A percentile compares a stretch with the other conserved stretches of the same genome.
These are phyloP conservation scores for Ammospiza nelsoni DNA, from an alignment of 2,113 vertebrate species.

Conservation along the genomic window DNA sequence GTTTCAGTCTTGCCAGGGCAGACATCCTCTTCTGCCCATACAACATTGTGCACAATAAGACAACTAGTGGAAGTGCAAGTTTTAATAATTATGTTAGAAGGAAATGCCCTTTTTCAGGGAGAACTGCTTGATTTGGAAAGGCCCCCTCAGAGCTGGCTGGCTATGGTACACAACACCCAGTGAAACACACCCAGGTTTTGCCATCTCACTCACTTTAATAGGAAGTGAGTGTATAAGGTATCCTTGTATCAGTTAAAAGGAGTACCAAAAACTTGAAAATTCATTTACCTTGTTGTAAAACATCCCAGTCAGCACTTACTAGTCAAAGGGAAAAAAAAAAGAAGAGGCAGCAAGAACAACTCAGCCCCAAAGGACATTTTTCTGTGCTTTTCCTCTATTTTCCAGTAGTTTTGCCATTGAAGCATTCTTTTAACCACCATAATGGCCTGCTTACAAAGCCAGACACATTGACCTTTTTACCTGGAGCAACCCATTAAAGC, in stretches of 20 bases:
- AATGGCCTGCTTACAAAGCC: constrained; percentile 17
- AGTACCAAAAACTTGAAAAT: neutral
- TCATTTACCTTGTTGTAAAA: constrained; percentile 22
- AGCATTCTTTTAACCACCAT: constrained; percentile 13
- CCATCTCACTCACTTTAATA: neutral
- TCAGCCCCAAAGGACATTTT: constrained; percentile 4
- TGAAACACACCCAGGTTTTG: accelerated
- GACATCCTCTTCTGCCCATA: neutral
- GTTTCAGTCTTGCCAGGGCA: neutral
- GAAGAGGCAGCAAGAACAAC: neutral
- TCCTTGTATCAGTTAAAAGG: neutral
- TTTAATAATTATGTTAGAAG: neutral
- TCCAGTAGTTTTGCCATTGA: constrained; percentile 15
- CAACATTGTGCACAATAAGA: neutral
- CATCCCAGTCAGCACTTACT: neutral
- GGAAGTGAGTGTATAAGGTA: neutral
- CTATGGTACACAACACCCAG: neutral
- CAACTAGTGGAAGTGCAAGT: neutral
- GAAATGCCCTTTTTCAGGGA: neutral
- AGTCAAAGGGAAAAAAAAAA: neutral
- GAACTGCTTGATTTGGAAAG: neutral
- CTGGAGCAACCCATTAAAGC: neutral
- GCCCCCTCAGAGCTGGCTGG: neutral
- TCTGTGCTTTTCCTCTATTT: constrained; percentile 36
- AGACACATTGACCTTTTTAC: neutral